These are phyloP conservation scores for Hydractinia echinata DNA, from an alignment of 30 jellyfish, hydroid and myxozoan genomes.

Conservation along the genomic window DNA sequence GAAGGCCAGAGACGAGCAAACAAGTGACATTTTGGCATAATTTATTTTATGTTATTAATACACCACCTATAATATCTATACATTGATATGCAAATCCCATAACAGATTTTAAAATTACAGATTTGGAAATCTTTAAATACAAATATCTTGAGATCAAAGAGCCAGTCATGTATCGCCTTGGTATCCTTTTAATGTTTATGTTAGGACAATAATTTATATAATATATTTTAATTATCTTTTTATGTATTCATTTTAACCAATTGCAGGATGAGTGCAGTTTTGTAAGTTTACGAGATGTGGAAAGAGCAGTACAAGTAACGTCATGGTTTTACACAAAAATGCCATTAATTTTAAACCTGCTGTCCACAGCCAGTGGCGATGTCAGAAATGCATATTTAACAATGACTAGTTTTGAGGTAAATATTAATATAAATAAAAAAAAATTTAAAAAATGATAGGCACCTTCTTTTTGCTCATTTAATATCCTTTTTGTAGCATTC, in stretches of 20 bases:
- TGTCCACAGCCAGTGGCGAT: background rate
- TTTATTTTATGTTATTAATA: background rate
- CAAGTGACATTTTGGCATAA: background rate
- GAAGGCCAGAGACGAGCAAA: too few species aligned
- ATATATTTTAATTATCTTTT: background rate
- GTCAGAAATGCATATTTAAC: background rate
- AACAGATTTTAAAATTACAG: too few species aligned
- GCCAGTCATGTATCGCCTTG: too few species aligned
- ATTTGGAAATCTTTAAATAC: background rate
- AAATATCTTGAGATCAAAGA: background rate
- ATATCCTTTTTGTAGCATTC: too few species aligned
- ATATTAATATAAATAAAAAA: background rate
- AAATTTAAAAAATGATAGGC: too few species aligned
- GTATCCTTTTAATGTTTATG: too few species aligned
- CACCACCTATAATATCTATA: background rate
- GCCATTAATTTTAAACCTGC: conserved; percentile 20
- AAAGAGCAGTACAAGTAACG: conserved; percentile 68
- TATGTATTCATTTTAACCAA: background rate
- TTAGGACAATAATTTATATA: too few species aligned
- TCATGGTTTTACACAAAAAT: conserved; percentile 61
- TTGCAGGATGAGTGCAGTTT: conserved; percentile 72
- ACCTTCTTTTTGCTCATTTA: too few species aligned
- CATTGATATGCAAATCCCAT: background rate
- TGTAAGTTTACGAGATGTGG: conserved; percentile 82
- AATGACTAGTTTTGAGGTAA: background rate